Base-by-base conservation (phyloP, 1,140 invertebrate genomes). In the Ooceraea biroi region DNA sequence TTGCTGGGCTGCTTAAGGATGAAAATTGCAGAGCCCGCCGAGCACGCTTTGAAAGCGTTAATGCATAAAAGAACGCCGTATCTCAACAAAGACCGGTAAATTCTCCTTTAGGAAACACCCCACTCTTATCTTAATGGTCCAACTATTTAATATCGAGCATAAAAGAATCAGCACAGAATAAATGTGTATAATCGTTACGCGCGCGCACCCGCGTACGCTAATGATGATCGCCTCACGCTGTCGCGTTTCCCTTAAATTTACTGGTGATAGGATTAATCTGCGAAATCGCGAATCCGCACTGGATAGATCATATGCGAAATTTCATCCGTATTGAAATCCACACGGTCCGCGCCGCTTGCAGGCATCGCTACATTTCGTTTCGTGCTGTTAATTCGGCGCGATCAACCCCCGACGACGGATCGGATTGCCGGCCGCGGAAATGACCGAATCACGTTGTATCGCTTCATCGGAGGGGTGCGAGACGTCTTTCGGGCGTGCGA, bases 341-440 rank as follows among this genome's bases (percentile, higher is more conserved):
- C 27, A 22, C 50, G 46, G 48, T n/a, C n/a, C n/a, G n/a, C n/a
- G n/a, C n/a, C 80, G 19, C 30, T 36, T 44, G 46, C 17, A 25
- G 63, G 22, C 19, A 63, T 48, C 61, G 52, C 22, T 19, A 27
- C 48, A 63, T 80, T 84, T 87, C 76, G 72, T 87, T 84, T 72
- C 52, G 48, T 63, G 41, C 73, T 50, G 52, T 84, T 88, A 80
- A 87, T 87, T 78, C 60, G 25, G 41, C 44, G 27, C 30, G 65
- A 71, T 41, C 57, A 30, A 55, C 7, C 17, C 63, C 46, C 82
- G 84, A 74, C 36, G 76, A 25, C 73, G 55, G 46, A 78, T 73
- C 86, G 76, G 27, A 80, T 80, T 63, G 48, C 36, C 58, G 73
- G 30, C 68, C 46, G 80, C 78, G 82, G 66, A 87, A 87, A 87